A percentile compares a stretch with the other conserved stretches of the same genome.
Evolutionary conservation across 2,888 invertebrate species (phyloP).

Genomic region (Odontomyia ornata): DNA sequence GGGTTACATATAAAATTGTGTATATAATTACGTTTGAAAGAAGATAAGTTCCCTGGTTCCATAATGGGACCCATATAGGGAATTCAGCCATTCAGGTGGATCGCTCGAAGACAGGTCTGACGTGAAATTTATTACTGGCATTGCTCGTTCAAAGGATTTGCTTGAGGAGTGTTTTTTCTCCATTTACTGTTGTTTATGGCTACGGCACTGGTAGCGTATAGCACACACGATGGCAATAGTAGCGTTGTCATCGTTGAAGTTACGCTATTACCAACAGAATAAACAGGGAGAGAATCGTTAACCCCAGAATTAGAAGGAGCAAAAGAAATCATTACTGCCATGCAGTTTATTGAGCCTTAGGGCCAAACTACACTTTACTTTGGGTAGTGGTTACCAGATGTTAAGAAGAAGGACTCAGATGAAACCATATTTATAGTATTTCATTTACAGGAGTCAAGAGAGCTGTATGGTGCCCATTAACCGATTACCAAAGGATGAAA

Average conservation of each 20-base stretch:
- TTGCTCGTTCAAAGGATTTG: conserved; percentile 24
- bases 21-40: neutral
- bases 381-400: no score
- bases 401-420: no score
- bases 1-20: conserved; percentile 5
- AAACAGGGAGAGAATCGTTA: neutral
- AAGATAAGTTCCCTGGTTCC: neutral
- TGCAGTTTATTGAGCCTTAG: no score
- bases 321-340: neutral
- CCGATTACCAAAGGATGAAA: no score
- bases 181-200: conserved; percentile 21
- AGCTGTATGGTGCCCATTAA: no score
- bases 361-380: no score
- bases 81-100: neutral
- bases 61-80: conserved; percentile 14
- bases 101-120: conserved; percentile 37
- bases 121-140: conserved; percentile 35
- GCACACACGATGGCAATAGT: neutral
- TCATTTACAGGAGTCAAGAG: no score
- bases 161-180: conserved; percentile 17
- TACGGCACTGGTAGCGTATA: neutral
- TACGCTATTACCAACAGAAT: neutral
- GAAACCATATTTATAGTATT: no score
- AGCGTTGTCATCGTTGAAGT: conserved; percentile 3
- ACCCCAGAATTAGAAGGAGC: neutral